Conservation (phyloP, 2,888 invertebrate genomes). For the Andrena haemorrhoa region DNA sequence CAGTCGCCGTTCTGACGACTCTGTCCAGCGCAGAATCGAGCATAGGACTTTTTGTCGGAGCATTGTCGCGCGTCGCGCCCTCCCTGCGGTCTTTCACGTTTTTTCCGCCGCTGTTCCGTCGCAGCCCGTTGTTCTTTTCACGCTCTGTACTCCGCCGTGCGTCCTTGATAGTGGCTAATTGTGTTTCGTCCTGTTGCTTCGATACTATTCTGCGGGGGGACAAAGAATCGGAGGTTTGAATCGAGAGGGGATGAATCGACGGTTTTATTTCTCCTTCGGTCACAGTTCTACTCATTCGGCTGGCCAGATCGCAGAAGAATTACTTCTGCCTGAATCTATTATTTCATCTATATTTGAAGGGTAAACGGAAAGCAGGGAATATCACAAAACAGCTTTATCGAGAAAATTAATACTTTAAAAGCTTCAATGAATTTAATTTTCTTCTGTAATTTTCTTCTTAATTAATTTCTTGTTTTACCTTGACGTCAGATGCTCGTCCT, state of each 20-base stretch:
- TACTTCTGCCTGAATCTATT: too few relatives aligned
- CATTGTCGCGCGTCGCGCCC: background rate
- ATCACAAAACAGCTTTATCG: too few relatives aligned
- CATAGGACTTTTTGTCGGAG: background rate
- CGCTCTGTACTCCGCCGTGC: background rate
- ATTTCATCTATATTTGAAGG: too few relatives aligned
- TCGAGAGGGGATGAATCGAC: background rate
- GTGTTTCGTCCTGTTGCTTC: constrained; percentile 1
- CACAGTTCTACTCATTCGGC: too few relatives aligned
- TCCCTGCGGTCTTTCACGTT: background rate
- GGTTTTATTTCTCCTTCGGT: too few relatives aligned
- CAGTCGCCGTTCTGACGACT: background rate
- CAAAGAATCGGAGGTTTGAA: background rate
- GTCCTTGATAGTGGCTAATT: constrained; percentile 2
- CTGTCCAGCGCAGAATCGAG: background rate
- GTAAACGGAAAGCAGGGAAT: too few relatives aligned
- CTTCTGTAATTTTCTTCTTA: too few relatives aligned
- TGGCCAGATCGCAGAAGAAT: too few relatives aligned
- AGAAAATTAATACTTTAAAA: too few relatives aligned
- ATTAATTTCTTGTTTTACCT: too few relatives aligned
- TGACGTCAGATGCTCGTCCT: too few relatives aligned
- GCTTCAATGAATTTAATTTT: too few relatives aligned
- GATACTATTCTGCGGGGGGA: background rate
- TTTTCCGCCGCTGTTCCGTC: background rate
- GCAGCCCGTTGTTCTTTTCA: background rate